Evolutionary conservation across 1,140 invertebrate genomes (phyloP), one percentile per base, ranked within the genome.

Genomic region (Bombus terrestris): DNA sequence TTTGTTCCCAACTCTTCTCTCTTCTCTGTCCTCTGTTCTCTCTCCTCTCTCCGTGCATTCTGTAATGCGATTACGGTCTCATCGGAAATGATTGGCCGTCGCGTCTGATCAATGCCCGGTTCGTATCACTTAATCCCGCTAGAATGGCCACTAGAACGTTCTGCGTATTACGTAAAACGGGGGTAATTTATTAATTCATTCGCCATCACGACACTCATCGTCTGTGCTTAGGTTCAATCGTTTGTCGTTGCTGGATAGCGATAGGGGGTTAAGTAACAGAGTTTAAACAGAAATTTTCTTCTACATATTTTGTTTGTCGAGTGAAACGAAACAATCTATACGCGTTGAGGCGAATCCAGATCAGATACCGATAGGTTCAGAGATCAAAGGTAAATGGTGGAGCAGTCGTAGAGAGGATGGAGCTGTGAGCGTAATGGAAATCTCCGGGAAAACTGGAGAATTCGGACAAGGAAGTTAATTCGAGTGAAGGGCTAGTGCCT

Each of bases 301-400:
- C 15, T 47, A 47, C 43, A 47, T 47, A 47, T 47, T 47, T 47
- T 15, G 15, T 47, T 47, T 5, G 43, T 15, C 43, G 15, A 47
- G 43, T 18, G 13, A 47, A 53, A 53, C 47, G 18, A 68, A 66
- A 68, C 77, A 64, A 41, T 47, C 15, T 25, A 64, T 86, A 81
- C 71, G 83, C 66, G 71, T 88, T 76, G n/a, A 62, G 69, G 66
- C 64, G 72, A 77, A 87, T 86, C 57, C 57, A n/a, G 71, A 64
- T 72, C 77, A 69, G 83, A 47, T 77, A 86, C 62, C 79, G 72
- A 53, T 86, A 39, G 5, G 37, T 39, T 39, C 37, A 39, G 37
- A 39, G 5, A 39, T 39, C 37, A 39, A 39, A 39, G 0, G 37
- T 39, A 6, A 5, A 39, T 39, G 37, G 37, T 39, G 37, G 37